Evolutionary conservation across 2,797 vertebrate genomes (phyloP).

Genomic region (Sphaeramia orbicularis): DNA sequence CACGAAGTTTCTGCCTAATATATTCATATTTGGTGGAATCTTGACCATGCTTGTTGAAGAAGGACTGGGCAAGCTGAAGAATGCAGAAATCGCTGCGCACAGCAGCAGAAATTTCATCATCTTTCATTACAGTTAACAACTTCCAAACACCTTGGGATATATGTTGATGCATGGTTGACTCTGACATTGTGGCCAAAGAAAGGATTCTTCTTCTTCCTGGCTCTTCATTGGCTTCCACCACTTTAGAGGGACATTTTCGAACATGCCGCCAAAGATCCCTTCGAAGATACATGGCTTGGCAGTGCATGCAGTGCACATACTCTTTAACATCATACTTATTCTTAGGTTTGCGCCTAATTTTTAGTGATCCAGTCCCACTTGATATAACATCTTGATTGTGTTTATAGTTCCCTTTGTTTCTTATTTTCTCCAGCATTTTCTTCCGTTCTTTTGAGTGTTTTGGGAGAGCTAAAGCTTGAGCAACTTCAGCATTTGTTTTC

Average conservation of each 20-base stretch:
- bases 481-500: conserved; percentile 27
- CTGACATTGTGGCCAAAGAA: conserved; percentile 21
- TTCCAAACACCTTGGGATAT: conserved; percentile 38
- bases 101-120: conserved; percentile 23
- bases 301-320: conserved; percentile 45
- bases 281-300: conserved; percentile 19
- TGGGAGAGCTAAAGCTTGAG: conserved; percentile 24
- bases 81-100: conserved; percentile 32
- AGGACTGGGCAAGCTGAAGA: conserved; percentile 49
- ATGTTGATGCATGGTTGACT: conserved; percentile 26
- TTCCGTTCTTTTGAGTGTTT: conserved; percentile 12
- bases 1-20: conserved; percentile 42
- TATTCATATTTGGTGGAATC: conserved; percentile 55
- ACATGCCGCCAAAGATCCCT: conserved; percentile 18
- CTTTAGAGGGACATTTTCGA: conserved; percentile 19
- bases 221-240: background rate
- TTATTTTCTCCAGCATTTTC: conserved; percentile 28
- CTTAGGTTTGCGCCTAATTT: conserved; percentile 27
- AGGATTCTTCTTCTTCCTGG: conserved; percentile 20
- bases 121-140: conserved; percentile 23
- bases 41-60: conserved; percentile 52
- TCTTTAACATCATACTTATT: conserved; percentile 27
- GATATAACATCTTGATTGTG: conserved; percentile 38
- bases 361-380: conserved; percentile 27
- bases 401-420: conserved; percentile 38